A percentile compares a stretch with the other conserved stretches of the same genome.
Evolutionary conservation across 2,113 vertebrate genomes (phyloP).

Genomic region (Protomyctophum bolini): DNA sequence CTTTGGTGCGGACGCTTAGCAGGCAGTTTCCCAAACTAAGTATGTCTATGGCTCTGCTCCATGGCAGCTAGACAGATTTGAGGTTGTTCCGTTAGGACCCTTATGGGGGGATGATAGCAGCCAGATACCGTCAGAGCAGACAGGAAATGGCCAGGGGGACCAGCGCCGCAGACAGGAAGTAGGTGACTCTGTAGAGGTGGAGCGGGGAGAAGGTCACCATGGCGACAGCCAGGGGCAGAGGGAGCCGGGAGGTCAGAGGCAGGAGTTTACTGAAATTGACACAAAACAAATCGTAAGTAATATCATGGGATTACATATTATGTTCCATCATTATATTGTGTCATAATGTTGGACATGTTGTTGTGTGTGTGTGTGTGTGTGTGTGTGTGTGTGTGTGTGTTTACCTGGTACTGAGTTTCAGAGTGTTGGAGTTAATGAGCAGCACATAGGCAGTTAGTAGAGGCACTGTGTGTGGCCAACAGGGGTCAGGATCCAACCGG

Average conservation of each 20-base stretch:
- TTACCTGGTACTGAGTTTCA: conserved; percentile 84
- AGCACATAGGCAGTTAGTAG: conserved; percentile 80
- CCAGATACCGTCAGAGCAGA: conserved; percentile 75
- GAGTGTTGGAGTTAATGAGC: conserved; percentile 86
- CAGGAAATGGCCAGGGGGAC: conserved; percentile 83
- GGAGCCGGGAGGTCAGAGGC: conserved; percentile 79
- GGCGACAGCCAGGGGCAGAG: conserved; percentile 84
- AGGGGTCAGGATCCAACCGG: conserved; percentile 90
- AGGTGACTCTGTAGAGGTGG: conserved; percentile 89
- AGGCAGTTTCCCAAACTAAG: conserved; percentile 44
- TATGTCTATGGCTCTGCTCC: conserved; percentile 66
- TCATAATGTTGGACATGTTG: too few species aligned
- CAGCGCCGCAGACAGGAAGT: conserved; percentile 84
- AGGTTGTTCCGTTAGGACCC: conserved; percentile 40
- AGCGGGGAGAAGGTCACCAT: conserved; percentile 86
- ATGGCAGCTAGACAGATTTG: conserved; percentile 30
- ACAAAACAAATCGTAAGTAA: not conserved
- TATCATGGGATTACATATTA: too few species aligned
- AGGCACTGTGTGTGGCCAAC: conserved; percentile 83
- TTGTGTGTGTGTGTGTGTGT: not conserved
- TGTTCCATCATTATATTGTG: too few species aligned
- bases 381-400: not conserved
- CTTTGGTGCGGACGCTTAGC: conserved; percentile 43
- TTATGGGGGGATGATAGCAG: conserved; percentile 1
- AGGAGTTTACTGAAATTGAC: conserved; percentile 84